Conservation (phyloP, 1,140 invertebrate genomes). For the Drosophila orosa region DNA sequence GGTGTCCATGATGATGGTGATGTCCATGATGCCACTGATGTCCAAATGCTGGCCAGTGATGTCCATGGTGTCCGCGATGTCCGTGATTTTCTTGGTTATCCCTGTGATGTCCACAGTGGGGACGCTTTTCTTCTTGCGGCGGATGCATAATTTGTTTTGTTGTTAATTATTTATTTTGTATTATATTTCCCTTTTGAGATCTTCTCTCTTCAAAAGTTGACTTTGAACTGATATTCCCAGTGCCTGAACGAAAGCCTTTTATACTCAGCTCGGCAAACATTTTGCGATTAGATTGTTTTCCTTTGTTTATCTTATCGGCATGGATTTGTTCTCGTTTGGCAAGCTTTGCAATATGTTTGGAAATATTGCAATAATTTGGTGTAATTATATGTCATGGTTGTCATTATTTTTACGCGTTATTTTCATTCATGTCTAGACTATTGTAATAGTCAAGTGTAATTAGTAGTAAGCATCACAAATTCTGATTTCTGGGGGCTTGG, state of each 20-base stretch:
- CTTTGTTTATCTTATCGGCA: conserved; percentile 11
- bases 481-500: too few species aligned
- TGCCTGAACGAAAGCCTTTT: conserved; percentile 2
- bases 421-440: neutral
- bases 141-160: neutral
- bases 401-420: neutral
- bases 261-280: conserved; percentile 10
- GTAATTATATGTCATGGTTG: neutral
- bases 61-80: neutral
- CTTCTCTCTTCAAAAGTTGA: conserved; percentile 4
- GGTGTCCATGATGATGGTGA: conserved; percentile 12
- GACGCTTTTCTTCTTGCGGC: conserved; percentile 16
- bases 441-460: neutral
- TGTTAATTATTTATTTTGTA: neutral
- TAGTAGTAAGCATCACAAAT: too few species aligned
- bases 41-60: conserved; percentile 8
- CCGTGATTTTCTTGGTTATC: conserved; percentile 1
- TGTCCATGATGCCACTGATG: conserved; percentile 11
- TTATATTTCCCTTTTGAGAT: neutral
- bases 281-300: conserved; percentile 14
- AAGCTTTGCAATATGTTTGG: neutral
- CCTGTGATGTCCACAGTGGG: conserved; percentile 1
- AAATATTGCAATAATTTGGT: conserved; percentile 10
- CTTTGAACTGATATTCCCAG: conserved; percentile 11
- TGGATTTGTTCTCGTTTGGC: neutral